Evolutionary conservation across 2,797 vertebrate species (phyloP), one percentile per base, ranked within the genome.

Genomic region (Peromyscus melanophrys): DNA sequence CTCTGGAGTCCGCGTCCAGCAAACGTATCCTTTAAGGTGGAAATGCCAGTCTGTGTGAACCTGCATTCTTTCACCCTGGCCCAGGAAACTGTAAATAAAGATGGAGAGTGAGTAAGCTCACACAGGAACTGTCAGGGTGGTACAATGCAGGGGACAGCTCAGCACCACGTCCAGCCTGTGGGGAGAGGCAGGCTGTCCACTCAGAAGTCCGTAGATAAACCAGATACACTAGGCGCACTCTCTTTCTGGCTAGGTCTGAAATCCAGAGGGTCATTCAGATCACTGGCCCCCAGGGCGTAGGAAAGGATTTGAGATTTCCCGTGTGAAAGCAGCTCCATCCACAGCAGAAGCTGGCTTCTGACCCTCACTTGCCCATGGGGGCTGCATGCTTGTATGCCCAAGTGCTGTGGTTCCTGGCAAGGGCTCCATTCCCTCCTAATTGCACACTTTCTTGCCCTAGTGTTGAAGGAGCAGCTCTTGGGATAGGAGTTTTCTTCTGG

Each of bases 91-190:
- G 1, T 19, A 40, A 37, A 13, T 55, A 16, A 34, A 61, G 75
- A n/a, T 46, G 29, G 21, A 59, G 34, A 0, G 8, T 27, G 46
- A 9, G 3, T 4, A 10, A 76, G 67, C 13, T 4, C 1, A 10
- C 4, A 1, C 0, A 4, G 65, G 16, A 29, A 16, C 29, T 37
- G 11, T 37, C 27, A 17, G 11, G 4, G 6, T 69, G 25, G 5
- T 19, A 0, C 25, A 23, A 0, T 12, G 6, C 16, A 29, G 23
- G 40, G 23, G 37, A 52, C 6, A 46, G 12, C 17, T 52, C 25
- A 40, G 11, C 49, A 17, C 27, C 46, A 23, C 14, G 7, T 59
- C n/a, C 43, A 34, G 9, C 34, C 43, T 7, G 0, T 65, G 55
- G 21, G 37, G 37, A 43, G 25, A 12, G 69, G 37, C 17, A 17